A percentile compares a stretch with the other conserved stretches of the same genome.
Evolutionary conservation across 2,113 vertebrate genomes (phyloP).

Genomic region (Lasiurus borealis): DNA sequence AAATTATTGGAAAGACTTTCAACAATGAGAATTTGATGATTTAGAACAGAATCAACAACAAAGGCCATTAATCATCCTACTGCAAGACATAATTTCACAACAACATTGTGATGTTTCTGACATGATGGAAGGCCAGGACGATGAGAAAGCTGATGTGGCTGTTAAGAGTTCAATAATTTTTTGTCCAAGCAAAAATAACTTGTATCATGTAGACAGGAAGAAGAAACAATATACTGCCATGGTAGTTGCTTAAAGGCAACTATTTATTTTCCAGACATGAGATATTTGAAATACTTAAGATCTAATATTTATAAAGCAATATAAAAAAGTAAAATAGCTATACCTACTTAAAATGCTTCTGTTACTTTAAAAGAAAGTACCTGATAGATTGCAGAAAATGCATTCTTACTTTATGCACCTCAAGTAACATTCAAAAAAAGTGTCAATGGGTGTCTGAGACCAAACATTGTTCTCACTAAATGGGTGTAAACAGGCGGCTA

Average conservation of each 20-base stretch:
- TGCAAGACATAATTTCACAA: slow-evolving; percentile 12
- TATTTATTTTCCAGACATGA: neutral
- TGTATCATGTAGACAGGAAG: neutral
- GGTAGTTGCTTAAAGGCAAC: neutral
- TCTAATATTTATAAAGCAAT: slow-evolving; percentile 41
- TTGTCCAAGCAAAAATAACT: slow-evolving; percentile 15
- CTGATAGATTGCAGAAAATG: neutral
- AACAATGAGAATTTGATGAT: neutral
- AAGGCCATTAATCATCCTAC: neutral
- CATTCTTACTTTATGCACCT: neutral
- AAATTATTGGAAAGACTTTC: neutral
- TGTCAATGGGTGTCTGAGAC: too few species aligned
- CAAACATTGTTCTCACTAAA: too few species aligned
- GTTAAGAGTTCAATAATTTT: slow-evolving; percentile 28
- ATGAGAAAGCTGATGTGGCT: neutral
- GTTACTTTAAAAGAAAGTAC: neutral
- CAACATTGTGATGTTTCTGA: neutral
- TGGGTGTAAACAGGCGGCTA: too few species aligned
- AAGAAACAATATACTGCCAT: neutral
- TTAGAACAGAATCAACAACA: neutral
- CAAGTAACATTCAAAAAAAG: neutral
- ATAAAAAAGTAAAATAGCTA: neutral
- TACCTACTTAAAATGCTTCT: neutral
- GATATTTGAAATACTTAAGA: slow-evolving; percentile 5
- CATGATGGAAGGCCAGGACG: neutral